Evolutionary conservation across 2,888 invertebrate genomes (phyloP).

Genomic region (Pimpla rufipes): DNA sequence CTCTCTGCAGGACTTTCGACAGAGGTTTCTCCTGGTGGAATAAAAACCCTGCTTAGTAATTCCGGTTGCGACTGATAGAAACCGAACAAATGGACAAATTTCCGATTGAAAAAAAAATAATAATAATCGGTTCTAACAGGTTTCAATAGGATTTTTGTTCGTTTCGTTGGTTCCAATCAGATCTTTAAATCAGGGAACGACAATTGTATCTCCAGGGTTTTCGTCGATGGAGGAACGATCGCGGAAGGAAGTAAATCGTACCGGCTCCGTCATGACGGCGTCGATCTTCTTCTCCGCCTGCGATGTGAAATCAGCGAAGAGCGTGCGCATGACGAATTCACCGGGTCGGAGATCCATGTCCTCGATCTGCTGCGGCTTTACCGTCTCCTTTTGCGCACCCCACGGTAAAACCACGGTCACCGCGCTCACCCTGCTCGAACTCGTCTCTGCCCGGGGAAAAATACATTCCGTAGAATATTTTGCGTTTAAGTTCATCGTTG

Average conservation of each 20-base stretch:
- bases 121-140: no score
- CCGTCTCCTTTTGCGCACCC: slow-evolving; percentile 92
- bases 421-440: slow-evolving; percentile 82
- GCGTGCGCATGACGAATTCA: slow-evolving; percentile 97
- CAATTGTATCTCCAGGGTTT: neutral
- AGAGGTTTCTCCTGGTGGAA: slow-evolving; percentile 93
- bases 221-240: slow-evolving; percentile 12
- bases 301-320: slow-evolving; percentile 97
- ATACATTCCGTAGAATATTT: slow-evolving; percentile 6
- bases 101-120: no score
- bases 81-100: no score
- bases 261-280: slow-evolving; percentile 95
- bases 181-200: neutral
- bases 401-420: slow-evolving; percentile 89
- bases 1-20: slow-evolving; percentile 97
- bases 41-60: no score
- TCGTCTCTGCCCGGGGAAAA: slow-evolving; percentile 78
- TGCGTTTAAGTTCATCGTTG: neutral
- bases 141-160: no score
- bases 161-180: no score
- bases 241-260: slow-evolving; percentile 82
- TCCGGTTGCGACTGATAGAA: no score
- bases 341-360: slow-evolving; percentile 94
- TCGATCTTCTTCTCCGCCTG: slow-evolving; percentile 99
- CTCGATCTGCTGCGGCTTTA: slow-evolving; percentile 82